Evolutionary conservation across 2,113 vertebrate species (phyloP), one percentile per base, ranked within the genome.

Genomic region (Hypomesus transpacificus): DNA sequence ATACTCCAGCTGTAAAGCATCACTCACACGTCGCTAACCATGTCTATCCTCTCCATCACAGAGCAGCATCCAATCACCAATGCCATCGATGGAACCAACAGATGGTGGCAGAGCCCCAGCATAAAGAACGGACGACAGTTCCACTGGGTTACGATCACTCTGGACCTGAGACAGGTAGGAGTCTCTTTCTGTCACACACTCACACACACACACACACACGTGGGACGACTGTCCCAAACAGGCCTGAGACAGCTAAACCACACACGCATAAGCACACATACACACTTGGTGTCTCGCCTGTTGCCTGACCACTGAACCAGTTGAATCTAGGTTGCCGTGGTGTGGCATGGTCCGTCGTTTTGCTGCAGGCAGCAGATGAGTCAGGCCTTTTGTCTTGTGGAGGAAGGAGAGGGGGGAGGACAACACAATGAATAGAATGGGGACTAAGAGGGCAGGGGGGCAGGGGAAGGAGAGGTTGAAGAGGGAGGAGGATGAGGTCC

Each of bases 41-140:
- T 7, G 9, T 46, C 39, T 46, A 9, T 7, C 39, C 39, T 46
- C 39, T 70, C 28, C 68, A 84, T 53, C 72, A 75, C 89, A 98
- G 97, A 98, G 71, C 94, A 90, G 17, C 97, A 99, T 75, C 95
- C 95, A 0, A 97, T 98, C 76, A 93, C 91, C 16, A 93, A 94
- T 16, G 94, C 96, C 0, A 99, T 96, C 0, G 97, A 99, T 66
- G 97, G 97, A 53, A 98, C 96, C 26, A 98, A 99, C 80, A 93
- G 92, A 65, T 98, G 97, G 97, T 98, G 97, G 97, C 97, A 99
- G 84, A 99, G 97, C 73, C 97, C 97, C 1, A 98, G 97, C 76
- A 98, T 99, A 86, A 95, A 98, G 74, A 99, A 99, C 1, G 97
- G 97, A 53, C 92, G 90, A 24, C 91, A 94, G 66, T 98, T 94